Evolutionary conservation across 2,888 invertebrate species (phyloP), one percentile per base, ranked within the genome.

Genomic region (Phrixothrix hirtus): DNA sequence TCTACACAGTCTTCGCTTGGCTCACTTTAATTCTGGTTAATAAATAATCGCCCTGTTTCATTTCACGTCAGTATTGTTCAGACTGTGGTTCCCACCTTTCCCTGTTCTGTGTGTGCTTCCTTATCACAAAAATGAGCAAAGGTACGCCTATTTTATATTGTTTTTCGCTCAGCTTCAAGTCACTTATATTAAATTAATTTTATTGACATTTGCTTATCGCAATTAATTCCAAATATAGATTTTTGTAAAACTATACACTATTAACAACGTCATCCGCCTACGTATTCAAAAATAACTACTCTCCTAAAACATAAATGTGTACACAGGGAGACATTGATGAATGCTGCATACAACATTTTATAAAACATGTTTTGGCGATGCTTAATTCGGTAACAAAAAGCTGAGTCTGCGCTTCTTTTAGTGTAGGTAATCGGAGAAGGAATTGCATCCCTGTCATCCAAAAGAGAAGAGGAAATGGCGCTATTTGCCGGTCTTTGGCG

Each of bases 21-120:
- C 45, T 51, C 29, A 39, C 44, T 45, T 39, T 30, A 39, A 35
- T 30, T 30, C 35, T 41, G 30, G 45, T 30, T 26, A 34, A 39
- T 32, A 45, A 35, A 39, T 35, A 43, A 35, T 44, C 21, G 3
- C 7, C 21, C 21, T 7, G 21, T 21, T 21, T 3, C 21, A 21
- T 5, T 21, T 21, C 21, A 7, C 21, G 7, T 21, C 21, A 21
- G 21, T 21, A 21, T 21, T 21, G 21, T 21, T 5, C 4, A 3
- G 21, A 21, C 21, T 21, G 21, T 7, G 21, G 21, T 21, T 21
- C 21, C 21, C 21, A 21, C 3, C 7, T 21, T 21, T 21, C 7
- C 21, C 21, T 3, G 21, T 21, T 21, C 7, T 21, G 21, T 21
- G 21, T 7, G 21, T 7, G 7, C 21, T 21, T 7, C 21, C 21